A percentile compares a stretch with the other conserved stretches of the same genome.
Conservation (phyloP, 1,140 invertebrate genomes). For the Aleiodes sp. region DNA sequence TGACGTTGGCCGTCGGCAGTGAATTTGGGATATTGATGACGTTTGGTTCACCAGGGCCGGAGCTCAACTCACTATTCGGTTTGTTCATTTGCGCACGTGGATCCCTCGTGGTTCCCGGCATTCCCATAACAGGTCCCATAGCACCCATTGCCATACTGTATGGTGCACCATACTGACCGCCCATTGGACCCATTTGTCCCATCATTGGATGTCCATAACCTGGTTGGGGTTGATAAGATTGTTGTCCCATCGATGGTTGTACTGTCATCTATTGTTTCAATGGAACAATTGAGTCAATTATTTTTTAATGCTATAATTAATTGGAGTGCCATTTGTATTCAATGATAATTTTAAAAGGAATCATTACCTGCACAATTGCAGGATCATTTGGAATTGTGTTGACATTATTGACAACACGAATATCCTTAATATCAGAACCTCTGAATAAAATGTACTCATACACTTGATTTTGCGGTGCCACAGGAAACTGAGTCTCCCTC, state of each 20-base stretch:
- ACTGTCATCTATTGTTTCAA: conserved; percentile 70
- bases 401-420: conserved; percentile 89
- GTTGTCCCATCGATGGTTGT: conserved; percentile 70
- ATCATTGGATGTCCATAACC: conserved; percentile 68
- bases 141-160: conserved; percentile 67
- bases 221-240: conserved; percentile 64
- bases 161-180: conserved; percentile 64
- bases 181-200: conserved; percentile 66
- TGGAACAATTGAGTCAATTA: not conserved
- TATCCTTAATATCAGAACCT: conserved; percentile 98
- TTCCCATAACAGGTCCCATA: conserved; percentile 71
- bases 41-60: conserved; percentile 67
- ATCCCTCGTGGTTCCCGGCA: conserved; percentile 59
- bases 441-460: conserved; percentile 99
- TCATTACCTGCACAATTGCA: conserved; percentile 86
- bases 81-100: conserved; percentile 68
- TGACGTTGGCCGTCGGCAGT: conserved; percentile 60
- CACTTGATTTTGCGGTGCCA: conserved; percentile 94
- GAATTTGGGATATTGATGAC: conserved; percentile 59
- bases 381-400: conserved; percentile 87
- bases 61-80: conserved; percentile 81
- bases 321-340: not conserved
- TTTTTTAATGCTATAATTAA: not conserved
- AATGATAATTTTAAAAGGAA: no score
- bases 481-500: conserved; percentile 90